Evolutionary conservation across 2,797 vertebrate species (phyloP), one percentile per base, ranked within the genome.

Genomic region (Schizopygopsis malacanthus): DNA sequence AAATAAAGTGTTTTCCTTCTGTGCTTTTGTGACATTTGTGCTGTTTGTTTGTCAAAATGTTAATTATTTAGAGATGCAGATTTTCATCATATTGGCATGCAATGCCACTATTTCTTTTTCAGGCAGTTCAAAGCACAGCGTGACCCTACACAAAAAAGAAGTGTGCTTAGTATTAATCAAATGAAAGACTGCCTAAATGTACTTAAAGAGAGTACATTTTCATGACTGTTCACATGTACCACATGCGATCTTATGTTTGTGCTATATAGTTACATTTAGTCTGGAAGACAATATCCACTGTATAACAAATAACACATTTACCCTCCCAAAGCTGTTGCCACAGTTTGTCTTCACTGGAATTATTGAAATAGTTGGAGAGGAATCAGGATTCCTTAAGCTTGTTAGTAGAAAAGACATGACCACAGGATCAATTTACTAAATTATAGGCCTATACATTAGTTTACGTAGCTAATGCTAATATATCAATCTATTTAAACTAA

Each of bases 1-100:
- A 73, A 89, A 88, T 88, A 89, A 89, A 87, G 70, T 52, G 28
- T 67, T 88, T 85, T 67, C 63, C 47, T 76, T 87, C 54, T 56
- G 67, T 54, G 33, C 8, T 18, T 79, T 78, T 71, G 50, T 85
- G 20, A 76, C 6, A 73, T 16, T 43, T 11, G 10, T 50, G 13
- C 45, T 76, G 33, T 79, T 63, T 78, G 6, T 78, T 78, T 25
- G 7, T 61, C 54, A 59, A n/a, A 59, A 78, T 43, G 25, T 2
- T 0, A n/a, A 20, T 61, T 18, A 79, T 61, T 37, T 59, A 16
- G n/a, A 41, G 7, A 56, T 59, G 75, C 16, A 67, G 33, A 67
- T 33, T 67, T 37, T 37, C 13, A 37, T 67, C 15, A 67, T 37
- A 67, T 8, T 59, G 33, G 37, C 18, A 54, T 37, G 15, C 18